A percentile compares a stretch with the other conserved stretches of the same genome.
Evolutionary conservation across 2,888 invertebrate species (phyloP).

Genomic region (Torymus auratus): DNA sequence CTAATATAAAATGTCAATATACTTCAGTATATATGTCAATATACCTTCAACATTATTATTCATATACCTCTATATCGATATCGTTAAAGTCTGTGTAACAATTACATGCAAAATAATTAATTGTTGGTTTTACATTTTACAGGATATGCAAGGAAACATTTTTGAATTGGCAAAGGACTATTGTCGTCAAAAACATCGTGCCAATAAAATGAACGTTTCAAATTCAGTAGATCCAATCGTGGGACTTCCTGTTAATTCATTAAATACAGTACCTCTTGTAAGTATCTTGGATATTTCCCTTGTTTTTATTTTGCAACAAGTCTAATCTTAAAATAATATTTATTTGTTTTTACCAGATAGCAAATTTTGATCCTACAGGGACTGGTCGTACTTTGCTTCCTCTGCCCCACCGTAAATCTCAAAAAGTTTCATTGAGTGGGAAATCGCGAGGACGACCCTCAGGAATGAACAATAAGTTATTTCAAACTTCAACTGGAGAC

Average conservation of each 20-base stretch:
- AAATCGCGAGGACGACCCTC: conserved; percentile 79
- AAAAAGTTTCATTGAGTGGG: conserved; percentile 70
- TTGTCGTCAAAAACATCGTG: conserved; percentile 45
- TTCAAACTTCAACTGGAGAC: conserved; percentile 61
- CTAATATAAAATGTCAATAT: no score
- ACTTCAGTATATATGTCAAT: no score
- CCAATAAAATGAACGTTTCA: not conserved
- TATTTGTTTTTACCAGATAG: not conserved
- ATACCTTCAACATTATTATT: no score
- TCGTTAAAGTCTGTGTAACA: not conserved
- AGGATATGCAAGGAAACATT: conserved; percentile 43
- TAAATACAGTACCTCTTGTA: no score
- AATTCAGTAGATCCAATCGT: not conserved
- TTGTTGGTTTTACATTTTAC: not conserved
- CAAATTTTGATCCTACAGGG: not conserved
- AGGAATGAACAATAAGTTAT: conserved; percentile 71
- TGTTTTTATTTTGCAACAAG: no score
- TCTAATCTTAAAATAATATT: conserved; percentile 1
- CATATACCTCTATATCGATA: no score
- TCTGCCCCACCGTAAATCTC: conserved; percentile 7
- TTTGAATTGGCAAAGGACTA: conserved; percentile 51
- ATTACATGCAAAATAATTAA: not conserved
- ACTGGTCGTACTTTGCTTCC: no score
- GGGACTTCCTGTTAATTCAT: no score
- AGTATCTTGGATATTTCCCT: no score